Base-by-base conservation (phyloP, 2,113 vertebrate species). In the Callorhinus ursinus region DNA sequence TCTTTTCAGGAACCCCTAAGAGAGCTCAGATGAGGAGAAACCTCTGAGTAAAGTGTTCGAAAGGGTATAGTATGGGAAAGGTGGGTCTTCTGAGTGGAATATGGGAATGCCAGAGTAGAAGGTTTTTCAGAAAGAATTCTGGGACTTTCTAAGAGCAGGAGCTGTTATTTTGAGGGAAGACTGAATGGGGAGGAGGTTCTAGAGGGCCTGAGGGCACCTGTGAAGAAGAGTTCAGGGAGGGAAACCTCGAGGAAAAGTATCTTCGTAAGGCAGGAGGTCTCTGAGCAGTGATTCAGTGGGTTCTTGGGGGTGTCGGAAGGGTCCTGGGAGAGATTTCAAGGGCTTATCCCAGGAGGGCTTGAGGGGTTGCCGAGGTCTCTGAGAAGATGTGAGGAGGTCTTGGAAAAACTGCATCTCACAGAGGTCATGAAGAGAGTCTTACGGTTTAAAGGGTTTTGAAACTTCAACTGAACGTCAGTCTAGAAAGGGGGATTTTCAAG, bases 81-180 rank as follows among this genome's bases (percentile, higher is more conserved):
- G 46, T 31, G 24, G 33, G 36, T 53, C n/a, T 92, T 85, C 69
- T 63, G 55, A 51, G 21, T 33, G 61, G 74, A 39, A 67, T 15
- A 21, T 91, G 28, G 49, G 16, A 77, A 57, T 33, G n/a, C 77
- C 28, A 85, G 65, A 57, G 21, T 4, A 83, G 49, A 84, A 24
- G 31, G 59, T 36, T 93, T 93, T 82, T 61, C 74, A 77, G 71
- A 97, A 85, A 93, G 46, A 92, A 97, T 85, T 96, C 67, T 83
- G 88, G 93, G 51, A 26, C 11, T 87, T 67, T 61, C 59, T 82
- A 86, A 63, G 59, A 33, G 63, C 46, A 92, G 28, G 61, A 74
- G 28, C 39, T 87, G 18, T 80, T 95, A 95, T 61, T 90, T 26
- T 77, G 57, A 77, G 31, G 36, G 15, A 71, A 90, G 39, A 74